Evolutionary conservation across 1,140 invertebrate genomes (phyloP).

Genomic region (Temnothorax curvispinosus): DNA sequence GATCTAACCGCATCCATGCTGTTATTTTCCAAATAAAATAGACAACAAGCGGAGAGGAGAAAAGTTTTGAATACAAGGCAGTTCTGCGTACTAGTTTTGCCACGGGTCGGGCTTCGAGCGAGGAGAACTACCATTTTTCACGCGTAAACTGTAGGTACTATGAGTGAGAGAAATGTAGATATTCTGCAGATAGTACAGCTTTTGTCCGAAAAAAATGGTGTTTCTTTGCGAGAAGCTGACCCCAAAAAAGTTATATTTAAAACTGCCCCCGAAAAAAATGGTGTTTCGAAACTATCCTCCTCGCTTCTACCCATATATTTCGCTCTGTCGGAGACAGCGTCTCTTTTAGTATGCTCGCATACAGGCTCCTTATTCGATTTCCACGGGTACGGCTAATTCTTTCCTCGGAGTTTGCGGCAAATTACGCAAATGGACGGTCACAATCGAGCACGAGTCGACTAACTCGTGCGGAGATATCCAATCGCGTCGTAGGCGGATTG

Average conservation of each 20-base stretch:
- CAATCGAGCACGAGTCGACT: constrained; percentile 49
- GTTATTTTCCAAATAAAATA: constrained; percentile 16
- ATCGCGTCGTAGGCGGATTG: constrained; percentile 57
- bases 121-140: constrained; percentile 36
- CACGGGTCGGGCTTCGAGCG: not conserved
- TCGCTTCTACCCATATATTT: not conserved
- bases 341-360: too few relatives aligned
- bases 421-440: constrained; percentile 60
- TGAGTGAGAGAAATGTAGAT: constrained; percentile 32
- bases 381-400: not conserved
- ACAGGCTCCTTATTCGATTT: constrained; percentile 18
- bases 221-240: constrained; percentile 22
- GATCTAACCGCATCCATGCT: not conserved
- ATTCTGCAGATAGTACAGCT: not conserved
- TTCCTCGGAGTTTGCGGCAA: constrained; percentile 50
- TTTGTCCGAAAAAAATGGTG: constrained; percentile 36
- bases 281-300: not conserved
- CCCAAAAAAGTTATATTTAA: constrained; percentile 2
- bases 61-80: constrained; percentile 22
- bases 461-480: constrained; percentile 39
- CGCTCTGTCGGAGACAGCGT: not conserved
- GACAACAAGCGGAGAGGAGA: not conserved
- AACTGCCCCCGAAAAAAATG: not conserved
- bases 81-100: not conserved
- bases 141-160: not conserved